Evolutionary conservation across 2,113 vertebrate genomes (phyloP).

Genomic region (Puffinus mauretanicus): DNA sequence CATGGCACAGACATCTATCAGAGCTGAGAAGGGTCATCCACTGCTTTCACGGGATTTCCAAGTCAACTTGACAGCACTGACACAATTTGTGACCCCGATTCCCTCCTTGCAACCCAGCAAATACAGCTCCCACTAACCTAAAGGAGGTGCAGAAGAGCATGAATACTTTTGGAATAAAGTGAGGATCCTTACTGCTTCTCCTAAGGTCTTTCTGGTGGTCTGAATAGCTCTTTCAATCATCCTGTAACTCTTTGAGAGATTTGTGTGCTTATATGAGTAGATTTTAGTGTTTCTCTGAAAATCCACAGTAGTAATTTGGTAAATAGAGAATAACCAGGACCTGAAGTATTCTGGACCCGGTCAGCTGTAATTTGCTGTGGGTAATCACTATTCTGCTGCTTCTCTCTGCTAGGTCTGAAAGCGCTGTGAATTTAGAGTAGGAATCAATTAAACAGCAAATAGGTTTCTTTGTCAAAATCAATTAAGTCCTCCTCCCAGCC

Average conservation of each 20-base stretch:
- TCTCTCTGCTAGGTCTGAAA: conserved; percentile 42
- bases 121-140: neutral
- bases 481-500: conserved; percentile 53
- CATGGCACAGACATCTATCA: rapidly evolving
- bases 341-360: neutral
- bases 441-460: conserved; percentile 81
- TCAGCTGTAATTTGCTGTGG: conserved; percentile 43
- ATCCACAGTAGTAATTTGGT: conserved; percentile 24
- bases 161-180: neutral
- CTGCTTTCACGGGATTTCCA: neutral
- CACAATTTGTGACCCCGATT: rapidly evolving
- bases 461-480: conserved; percentile 77
- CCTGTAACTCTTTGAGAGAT: neutral
- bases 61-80: neutral
- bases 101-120: neutral
- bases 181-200: neutral
- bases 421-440: conserved; percentile 72
- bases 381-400: conserved; percentile 65
- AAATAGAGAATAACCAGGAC: conserved; percentile 24
- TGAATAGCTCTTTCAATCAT: neutral
- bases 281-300: conserved; percentile 19
- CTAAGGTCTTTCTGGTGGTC: neutral
- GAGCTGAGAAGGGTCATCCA: neutral
- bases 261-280: neutral
- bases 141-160: neutral